These are phyloP conservation scores for Galleria mellonella DNA, from an alignment of 1,140 invertebrate genomes.

Conservation along the genomic window DNA sequence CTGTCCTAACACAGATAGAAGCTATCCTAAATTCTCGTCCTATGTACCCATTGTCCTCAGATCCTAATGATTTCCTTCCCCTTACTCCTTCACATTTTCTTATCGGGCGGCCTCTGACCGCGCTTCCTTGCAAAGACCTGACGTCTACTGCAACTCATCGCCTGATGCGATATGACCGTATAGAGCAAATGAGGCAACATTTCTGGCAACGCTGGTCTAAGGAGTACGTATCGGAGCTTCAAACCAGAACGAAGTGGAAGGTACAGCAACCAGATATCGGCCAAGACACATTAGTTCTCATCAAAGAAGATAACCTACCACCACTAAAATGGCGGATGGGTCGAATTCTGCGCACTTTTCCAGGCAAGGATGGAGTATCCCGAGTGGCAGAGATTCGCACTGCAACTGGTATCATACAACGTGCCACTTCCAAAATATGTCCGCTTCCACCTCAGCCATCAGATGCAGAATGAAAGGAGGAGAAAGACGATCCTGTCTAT, in stretches of 20 bases:
- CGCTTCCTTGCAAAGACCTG: background rate
- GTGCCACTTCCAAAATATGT: background rate
- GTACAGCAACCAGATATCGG: background rate
- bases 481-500: too few species aligned
- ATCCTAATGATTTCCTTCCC: background rate
- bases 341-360: background rate
- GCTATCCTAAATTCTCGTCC: slow-evolving; percentile 7
- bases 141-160: background rate
- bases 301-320: too few species aligned
- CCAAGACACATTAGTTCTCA: background rate
- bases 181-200: background rate
- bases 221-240: background rate
- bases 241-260: background rate
- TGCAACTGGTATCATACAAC: background rate
- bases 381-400: background rate
- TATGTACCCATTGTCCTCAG: slow-evolving; percentile 4
- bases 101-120: background rate
- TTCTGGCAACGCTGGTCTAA: background rate
- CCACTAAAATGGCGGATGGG: background rate
- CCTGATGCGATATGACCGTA: background rate
- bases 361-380: background rate
- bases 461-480: too few species aligned
- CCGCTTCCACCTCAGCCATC: too few species aligned
- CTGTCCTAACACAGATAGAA: slow-evolving; percentile 9
- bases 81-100: background rate